Evolutionary conservation across 2,113 vertebrate species (phyloP).

Genomic region (Cyprinodon brontotheroides): DNA sequence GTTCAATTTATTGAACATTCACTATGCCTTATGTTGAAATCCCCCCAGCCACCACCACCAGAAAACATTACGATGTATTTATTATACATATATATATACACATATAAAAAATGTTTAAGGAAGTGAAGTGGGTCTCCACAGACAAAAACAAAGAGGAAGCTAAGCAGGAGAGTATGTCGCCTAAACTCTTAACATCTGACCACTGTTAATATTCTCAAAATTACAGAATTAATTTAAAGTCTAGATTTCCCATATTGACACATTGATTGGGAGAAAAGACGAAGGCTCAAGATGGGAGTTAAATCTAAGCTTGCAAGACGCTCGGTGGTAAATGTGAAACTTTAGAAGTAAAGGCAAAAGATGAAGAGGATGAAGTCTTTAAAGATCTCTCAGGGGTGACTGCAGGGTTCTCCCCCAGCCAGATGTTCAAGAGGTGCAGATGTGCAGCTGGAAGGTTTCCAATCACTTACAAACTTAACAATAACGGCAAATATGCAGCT

Average conservation of each 20-base stretch:
- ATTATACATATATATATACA: background rate
- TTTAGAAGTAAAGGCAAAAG: background rate
- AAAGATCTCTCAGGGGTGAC: background rate
- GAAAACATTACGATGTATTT: background rate
- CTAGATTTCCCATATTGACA: constrained; percentile 4
- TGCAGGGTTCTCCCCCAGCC: constrained; percentile 27
- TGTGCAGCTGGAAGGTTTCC: constrained; percentile 47
- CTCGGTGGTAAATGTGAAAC: constrained; percentile 9
- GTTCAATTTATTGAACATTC: background rate
- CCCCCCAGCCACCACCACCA: background rate
- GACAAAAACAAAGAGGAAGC: constrained; percentile 34
- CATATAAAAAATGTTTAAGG: constrained; percentile 18
- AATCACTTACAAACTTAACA: constrained; percentile 43
- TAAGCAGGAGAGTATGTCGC: constrained; percentile 13
- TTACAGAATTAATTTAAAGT: constrained; percentile 14
- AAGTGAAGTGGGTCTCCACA: constrained; percentile 19
- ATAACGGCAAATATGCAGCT: constrained; percentile 41
- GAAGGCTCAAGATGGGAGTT: background rate
- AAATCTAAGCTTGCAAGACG: background rate
- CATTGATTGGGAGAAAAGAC: background rate
- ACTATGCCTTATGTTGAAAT: background rate
- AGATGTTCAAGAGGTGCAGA: constrained; percentile 53
- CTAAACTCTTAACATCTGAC: constrained; percentile 37
- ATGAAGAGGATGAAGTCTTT: background rate
- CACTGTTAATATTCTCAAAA: constrained; percentile 3